Evolutionary conservation across 1,140 invertebrate species (phyloP), one percentile per base, ranked within the genome.

Genomic region (Conopomorpha cramerella): DNA sequence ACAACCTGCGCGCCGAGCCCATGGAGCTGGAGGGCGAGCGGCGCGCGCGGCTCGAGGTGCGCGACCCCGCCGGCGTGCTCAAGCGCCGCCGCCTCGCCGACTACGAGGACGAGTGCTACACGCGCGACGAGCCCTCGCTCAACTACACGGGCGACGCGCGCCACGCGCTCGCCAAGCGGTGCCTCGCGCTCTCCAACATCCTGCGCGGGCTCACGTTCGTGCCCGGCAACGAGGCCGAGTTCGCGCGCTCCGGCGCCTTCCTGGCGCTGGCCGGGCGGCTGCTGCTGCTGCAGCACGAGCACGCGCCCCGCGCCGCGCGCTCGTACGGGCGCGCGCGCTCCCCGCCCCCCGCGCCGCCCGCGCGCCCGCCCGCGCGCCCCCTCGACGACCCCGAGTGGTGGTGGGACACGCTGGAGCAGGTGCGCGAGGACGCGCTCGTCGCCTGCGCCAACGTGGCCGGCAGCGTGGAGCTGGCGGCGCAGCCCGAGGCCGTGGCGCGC

Each of bases 131-230:
- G 57, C 89, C 93, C 16, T 92, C 91, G 45, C 81, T 98, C 30
- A 89, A 88, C 61, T 80, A 93, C 25, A 83, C 93, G 0, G 88
- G 86, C 30, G 94, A 96, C 51, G 88, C 86, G 34, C 90, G 96
- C 56, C 93, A 96, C 56, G 86, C 89, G 39, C 68, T 97, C 16
- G 91, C 91, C 1, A 84, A 90, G 38, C 84, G 95, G 38, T 96
- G 93, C 70, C 85, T 97, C 17, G 93, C 92, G 62, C 79, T 97
- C 38, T 96, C 92, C 31, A 91, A 96, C 78, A 91, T 96, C 78
- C 80, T 99, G 34, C 85, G 97, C 40, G 98, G 96, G 68, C 82
- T 99, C 45, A 97, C 95, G 0, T 99, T 98, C 79, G 91, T 99
- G 53, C 95, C 95, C 27, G 95, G 95, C 30, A 99, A 99, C 72